phyloP scores from a whole-genome alignment of 1,140 invertebrate species.

The Lepidotrigona ventralis region DNA sequence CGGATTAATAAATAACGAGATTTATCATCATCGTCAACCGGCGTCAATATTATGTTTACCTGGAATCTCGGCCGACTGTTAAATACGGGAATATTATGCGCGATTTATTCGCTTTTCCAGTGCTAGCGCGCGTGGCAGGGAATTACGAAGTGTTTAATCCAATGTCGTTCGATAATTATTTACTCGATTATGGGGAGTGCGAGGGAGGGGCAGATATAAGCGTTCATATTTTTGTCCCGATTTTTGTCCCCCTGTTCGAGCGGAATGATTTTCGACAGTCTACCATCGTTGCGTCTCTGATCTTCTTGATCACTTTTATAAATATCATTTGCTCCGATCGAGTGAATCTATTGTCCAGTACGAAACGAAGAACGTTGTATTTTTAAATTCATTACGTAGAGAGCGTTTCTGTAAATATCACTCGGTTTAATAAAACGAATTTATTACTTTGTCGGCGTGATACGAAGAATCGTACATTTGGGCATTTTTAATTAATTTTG shows the following conservation, averaged over 20 bases:
- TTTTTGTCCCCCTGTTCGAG: background rate
- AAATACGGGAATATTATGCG: constrained; percentile 11
- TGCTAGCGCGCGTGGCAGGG: background rate
- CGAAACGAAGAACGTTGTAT: too few species aligned
- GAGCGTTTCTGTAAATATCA: background rate
- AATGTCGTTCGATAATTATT: constrained; percentile 13
- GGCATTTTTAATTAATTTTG: background rate
- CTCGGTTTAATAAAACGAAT: too few species aligned
- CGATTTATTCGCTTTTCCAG: constrained; percentile 4
- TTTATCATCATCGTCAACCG: constrained; percentile 6
- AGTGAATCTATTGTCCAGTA: too few species aligned
- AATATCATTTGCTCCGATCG: too few species aligned
- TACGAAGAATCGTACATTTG: background rate
- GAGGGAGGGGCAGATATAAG: too few species aligned
- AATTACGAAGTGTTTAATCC: constrained; percentile 10
- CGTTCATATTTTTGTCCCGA: background rate
- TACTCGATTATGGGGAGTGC: background rate
- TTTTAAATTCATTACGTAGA: too few species aligned
- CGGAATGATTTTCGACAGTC: background rate
- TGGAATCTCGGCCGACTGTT: constrained; percentile 11
- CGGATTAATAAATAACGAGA: constrained; percentile 13
- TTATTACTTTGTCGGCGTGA: background rate
- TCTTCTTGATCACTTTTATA: too few species aligned
- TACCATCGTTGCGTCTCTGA: background rate
- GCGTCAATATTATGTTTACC: background rate